phyloP scores from a whole-genome alignment of 2,888 invertebrate genomes.

The Hyalella azteca region DNA sequence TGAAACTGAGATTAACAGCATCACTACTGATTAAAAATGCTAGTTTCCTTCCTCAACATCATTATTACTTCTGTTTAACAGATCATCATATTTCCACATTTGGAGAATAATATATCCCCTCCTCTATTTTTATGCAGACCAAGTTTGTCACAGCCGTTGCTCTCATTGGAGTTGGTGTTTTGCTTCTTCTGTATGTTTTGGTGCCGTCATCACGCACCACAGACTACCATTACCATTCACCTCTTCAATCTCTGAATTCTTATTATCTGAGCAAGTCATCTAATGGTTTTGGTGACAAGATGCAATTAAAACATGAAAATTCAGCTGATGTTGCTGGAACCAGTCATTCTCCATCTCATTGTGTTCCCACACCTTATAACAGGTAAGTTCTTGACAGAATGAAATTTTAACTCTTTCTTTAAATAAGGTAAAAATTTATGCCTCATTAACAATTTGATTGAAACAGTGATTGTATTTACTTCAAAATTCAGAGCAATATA shows the following conservation, averaged over 20 bases:
- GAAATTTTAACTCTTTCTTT: no score
- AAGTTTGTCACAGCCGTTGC: slow-evolving; percentile 55
- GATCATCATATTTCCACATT: no score
- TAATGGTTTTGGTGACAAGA: not conserved
- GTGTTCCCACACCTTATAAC: not conserved
- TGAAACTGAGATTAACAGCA: no score
- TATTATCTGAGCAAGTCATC: not conserved
- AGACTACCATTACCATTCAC: slow-evolving; percentile 20
- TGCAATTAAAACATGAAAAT: not conserved
- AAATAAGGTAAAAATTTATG: no score
- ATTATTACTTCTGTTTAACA: no score
- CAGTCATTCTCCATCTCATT: not conserved
- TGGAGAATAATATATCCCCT: no score
- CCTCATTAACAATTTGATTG: no score
- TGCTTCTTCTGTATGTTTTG: slow-evolving; percentile 49
- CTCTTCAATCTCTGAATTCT: not conserved
- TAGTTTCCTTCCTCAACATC: no score
- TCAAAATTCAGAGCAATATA: no score
- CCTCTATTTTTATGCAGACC: slow-evolving; percentile 47
- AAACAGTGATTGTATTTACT: no score
- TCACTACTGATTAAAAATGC: not conserved
- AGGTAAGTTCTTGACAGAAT: no score
- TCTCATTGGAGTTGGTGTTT: slow-evolving; percentile 43
- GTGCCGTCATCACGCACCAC: slow-evolving; percentile 48
- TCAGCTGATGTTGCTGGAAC: not conserved